These are phyloP conservation scores for Diorhabda elongata DNA, from an alignment of 1,140 invertebrate genomes.

Conservation along the genomic window DNA sequence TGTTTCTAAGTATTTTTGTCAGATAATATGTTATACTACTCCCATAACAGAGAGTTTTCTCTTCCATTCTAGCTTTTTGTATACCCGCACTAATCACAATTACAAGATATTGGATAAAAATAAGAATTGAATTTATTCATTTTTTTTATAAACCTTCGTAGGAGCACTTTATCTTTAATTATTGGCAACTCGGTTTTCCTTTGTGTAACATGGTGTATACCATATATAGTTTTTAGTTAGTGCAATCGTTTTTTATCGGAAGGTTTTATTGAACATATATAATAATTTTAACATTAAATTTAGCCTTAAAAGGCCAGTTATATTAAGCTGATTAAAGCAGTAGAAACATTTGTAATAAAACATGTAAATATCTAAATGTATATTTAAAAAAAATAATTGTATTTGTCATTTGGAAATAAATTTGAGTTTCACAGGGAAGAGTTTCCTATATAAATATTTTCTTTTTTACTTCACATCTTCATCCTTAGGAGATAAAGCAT, in stretches of 20 bases:
- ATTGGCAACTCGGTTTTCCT: slow-evolving; percentile 15
- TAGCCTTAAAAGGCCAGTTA: slow-evolving; percentile 26
- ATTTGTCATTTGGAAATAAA: slow-evolving; percentile 36
- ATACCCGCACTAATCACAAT: no score
- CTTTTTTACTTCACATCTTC: slow-evolving; percentile 15
- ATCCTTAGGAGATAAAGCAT: slow-evolving; percentile 32
- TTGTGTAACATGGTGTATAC: slow-evolving; percentile 18
- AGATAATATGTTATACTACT: no score
- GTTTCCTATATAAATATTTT: no score
- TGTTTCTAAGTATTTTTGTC: no score
- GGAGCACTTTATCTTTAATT: slow-evolving; percentile 23
- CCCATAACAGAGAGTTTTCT: no score
- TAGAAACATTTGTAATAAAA: slow-evolving; percentile 31
- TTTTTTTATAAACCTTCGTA: slow-evolving; percentile 8
- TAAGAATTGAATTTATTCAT: no score
- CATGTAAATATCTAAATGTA: slow-evolving; percentile 36
- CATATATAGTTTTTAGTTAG: slow-evolving; percentile 29
- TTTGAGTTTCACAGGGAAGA: slow-evolving; percentile 21
- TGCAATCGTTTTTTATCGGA: slow-evolving; percentile 23
- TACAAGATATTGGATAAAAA: no score
- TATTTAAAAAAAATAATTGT: slow-evolving; percentile 38
- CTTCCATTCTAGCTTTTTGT: no score
- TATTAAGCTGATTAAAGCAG: slow-evolving; percentile 26
- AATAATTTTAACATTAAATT: slow-evolving; percentile 22
- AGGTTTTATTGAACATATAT: slow-evolving; percentile 25